Percentiles rank a stretch among this genome's conserved stretches.
Evolutionary conservation across 2,888 invertebrate species (phyloP).

Genomic region (Ophion obscuratus): DNA sequence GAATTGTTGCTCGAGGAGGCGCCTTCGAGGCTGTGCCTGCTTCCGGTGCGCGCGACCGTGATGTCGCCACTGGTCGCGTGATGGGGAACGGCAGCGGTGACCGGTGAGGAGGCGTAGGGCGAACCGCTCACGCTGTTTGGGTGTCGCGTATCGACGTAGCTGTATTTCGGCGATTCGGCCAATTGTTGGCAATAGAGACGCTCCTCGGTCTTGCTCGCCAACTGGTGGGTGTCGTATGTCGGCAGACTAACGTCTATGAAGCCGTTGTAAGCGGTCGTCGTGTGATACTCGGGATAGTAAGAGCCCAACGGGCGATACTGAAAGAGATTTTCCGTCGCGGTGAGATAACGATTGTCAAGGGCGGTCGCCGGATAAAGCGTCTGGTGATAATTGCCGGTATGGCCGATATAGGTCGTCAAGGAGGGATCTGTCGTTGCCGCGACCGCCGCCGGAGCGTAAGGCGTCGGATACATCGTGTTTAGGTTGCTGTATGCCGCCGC

Average conservation of each 20-base stretch:
- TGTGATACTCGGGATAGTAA: conserved; percentile 92
- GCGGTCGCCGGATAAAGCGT: conserved; percentile 85
- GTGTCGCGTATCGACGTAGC: conserved; percentile 80
- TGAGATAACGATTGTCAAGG: conserved; percentile 88
- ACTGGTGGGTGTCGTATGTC: conserved; percentile 87
- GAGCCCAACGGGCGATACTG: conserved; percentile 95
- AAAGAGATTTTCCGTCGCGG: conserved; percentile 92
- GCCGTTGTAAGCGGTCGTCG: conserved; percentile 91
- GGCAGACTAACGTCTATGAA: conserved; percentile 91
- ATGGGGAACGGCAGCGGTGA: conserved; percentile 71
- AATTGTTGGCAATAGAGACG: conserved; percentile 87
- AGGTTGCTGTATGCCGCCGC: conserved; percentile 92
- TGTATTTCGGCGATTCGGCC: conserved; percentile 86
- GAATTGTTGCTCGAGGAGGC: conserved; percentile 86
- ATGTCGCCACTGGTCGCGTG: conserved; percentile 72
- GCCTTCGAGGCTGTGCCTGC: conserved; percentile 83
- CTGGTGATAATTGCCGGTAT: conserved; percentile 89
- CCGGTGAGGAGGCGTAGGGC: conserved; percentile 79
- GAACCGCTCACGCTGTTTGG: conserved; percentile 79
- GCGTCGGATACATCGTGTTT: conserved; percentile 92
- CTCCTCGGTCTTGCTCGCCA: conserved; percentile 85
- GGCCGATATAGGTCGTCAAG: conserved; percentile 88
- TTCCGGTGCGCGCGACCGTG: conserved; percentile 79
- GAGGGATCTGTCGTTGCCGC: conserved; percentile 89
- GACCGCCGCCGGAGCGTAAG: conserved; percentile 91